These are phyloP conservation scores for Andrena hattorfiana DNA, from an alignment of 2,888 invertebrate genomes.

Conservation along the genomic window DNA sequence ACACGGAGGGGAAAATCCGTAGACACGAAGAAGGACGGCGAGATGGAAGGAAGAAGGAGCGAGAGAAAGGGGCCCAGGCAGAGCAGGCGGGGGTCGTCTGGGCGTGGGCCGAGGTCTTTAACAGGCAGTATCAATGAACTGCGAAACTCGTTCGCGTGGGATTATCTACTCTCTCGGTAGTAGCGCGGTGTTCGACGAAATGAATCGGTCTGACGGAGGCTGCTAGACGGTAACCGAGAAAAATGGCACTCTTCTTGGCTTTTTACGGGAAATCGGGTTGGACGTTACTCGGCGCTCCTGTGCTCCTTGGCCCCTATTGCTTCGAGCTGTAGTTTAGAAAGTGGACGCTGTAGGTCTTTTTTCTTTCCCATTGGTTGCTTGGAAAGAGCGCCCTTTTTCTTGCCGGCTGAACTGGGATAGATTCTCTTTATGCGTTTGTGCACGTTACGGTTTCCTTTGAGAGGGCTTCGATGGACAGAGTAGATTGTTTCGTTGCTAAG, in stretches of 20 bases:
- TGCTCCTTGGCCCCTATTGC: not conserved
- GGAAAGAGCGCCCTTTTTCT: not conserved
- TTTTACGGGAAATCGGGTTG: not conserved
- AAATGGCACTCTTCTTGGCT: not conserved
- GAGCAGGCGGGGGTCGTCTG: constrained; percentile 45
- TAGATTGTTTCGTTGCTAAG: no score
- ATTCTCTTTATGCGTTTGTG: no score
- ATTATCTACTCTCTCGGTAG: constrained; percentile 69
- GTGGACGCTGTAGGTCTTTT: not conserved
- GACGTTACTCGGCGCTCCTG: not conserved
- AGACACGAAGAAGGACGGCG: constrained; percentile 21
- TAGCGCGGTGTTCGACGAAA: constrained; percentile 51
- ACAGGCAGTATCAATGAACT: constrained; percentile 78
- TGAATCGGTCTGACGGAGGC: constrained; percentile 26
- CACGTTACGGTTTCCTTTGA: no score
- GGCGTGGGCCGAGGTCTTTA: constrained; percentile 77
- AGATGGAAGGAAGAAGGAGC: constrained; percentile 31
- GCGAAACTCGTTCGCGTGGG: constrained; percentile 79
- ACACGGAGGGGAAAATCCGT: constrained; percentile 45
- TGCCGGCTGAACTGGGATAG: no score
- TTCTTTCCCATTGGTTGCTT: not conserved
- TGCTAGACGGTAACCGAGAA: constrained; percentile 4
- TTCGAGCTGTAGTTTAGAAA: not conserved
- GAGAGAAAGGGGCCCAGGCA: constrained; percentile 1
- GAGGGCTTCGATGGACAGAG: no score